These are phyloP conservation scores for Ephialtes manifestator DNA, from an alignment of 2,888 invertebrate species.

Conservation along the genomic window DNA sequence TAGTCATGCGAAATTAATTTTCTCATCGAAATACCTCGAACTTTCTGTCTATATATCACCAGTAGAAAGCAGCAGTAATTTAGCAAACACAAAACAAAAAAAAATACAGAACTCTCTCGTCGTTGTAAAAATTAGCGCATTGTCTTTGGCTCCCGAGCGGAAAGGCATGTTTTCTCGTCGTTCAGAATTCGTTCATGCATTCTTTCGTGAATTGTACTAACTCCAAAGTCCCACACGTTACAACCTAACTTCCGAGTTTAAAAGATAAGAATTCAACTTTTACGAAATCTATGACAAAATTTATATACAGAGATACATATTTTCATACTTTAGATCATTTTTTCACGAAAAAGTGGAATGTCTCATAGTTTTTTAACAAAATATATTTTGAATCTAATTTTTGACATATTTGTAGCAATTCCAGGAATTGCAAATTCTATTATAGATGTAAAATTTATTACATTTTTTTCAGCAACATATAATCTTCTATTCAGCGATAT, in stretches of 20 bases:
- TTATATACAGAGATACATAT: too few species aligned
- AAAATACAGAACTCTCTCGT: conserved; percentile 70
- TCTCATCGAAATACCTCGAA: conserved; percentile 8
- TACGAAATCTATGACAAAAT: neutral
- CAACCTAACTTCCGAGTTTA: neutral
- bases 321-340: too few species aligned
- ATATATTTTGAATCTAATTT: too few species aligned
- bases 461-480: too few species aligned
- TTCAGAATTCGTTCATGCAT: conserved; percentile 28
- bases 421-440: too few species aligned
- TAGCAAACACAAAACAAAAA: conserved; percentile 47
- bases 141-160: conserved; percentile 77
- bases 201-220: conserved; percentile 34
- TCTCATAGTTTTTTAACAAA: too few species aligned
- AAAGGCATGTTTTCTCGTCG: conserved; percentile 72
- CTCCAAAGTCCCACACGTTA: neutral
- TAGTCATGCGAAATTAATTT: conserved; percentile 1
- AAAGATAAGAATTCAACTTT: neutral
- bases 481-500: too few species aligned
- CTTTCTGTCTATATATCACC: neutral
- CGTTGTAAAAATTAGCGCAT: conserved; percentile 77
- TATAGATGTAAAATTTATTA: too few species aligned
- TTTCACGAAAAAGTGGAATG: too few species aligned
- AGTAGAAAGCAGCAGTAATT: conserved; percentile 31
- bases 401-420: too few species aligned